Evolutionary conservation across 2,113 vertebrate genomes (phyloP), one percentile per base, ranked within the genome.

Genomic region (Cyprinus carpio): DNA sequence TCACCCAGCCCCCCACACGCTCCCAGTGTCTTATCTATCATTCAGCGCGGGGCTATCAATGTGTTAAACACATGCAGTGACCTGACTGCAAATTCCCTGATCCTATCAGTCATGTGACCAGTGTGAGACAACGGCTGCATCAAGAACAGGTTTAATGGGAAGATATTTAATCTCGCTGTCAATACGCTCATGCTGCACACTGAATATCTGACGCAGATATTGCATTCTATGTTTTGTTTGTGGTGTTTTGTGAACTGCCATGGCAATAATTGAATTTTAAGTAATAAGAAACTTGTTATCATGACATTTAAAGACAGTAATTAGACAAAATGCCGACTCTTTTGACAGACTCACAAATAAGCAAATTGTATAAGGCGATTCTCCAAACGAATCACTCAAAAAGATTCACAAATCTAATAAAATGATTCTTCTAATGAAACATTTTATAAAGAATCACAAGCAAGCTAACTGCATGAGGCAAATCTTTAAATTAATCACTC

Each of bases 21-120:
- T n/a, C 86, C 20, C 69, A 9, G 10, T 81, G 43, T 40, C 77
- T 69, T 83, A 79, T 60, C 56, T 84, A 77, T 82, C 65, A 58
- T 58, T 83, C 62, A 78, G 75, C 54, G 6, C n/a, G 31, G 8
- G 79, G 87, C 80, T 83, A 88, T 85, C 87, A 84, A 60, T 67
- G 67, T 85, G 83, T 78, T 40, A 49, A 67, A 67, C 46, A 43
- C 84, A 81, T 72, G 54, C 29, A n/a, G 20, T 71, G 81, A 86
- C 84, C 87, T 88, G 74, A 81, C 49, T 82, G 25, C 67, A 58
- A 77, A 51, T 62, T 9, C 51, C 15, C 11, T 10, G 86, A 84
- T 79, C 40, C 62, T 43, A 84, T 84, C 87, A 81, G 83, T 86
- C 76, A 37, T 29, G 65, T 62, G 58, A 81, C 51, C 67, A 0